A percentile compares a stretch with the other conserved stretches of the same genome.
phyloP scores from a whole-genome alignment of 2,888 invertebrate species.

The Halictus quadricinctus region DNA sequence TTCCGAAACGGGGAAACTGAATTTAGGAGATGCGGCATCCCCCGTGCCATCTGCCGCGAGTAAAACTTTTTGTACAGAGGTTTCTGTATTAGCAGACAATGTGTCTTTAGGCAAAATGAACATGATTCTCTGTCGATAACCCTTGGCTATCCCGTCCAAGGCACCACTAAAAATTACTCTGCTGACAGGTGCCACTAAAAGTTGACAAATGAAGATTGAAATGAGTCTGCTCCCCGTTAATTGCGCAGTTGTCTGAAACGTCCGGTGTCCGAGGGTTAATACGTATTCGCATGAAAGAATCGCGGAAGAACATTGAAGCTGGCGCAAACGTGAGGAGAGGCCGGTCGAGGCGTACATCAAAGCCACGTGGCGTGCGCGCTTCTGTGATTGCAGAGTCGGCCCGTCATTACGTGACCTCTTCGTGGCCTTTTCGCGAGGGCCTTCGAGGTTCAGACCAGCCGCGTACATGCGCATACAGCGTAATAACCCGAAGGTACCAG shows the following conservation, averaged over 20 bases:
- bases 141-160: neutral
- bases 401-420: slow-evolving; percentile 80
- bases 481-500: slow-evolving; percentile 52
- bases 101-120: neutral
- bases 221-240: neutral
- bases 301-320: slow-evolving; percentile 23
- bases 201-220: neutral
- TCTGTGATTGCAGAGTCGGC: slow-evolving; percentile 80
- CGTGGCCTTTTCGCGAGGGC: slow-evolving; percentile 77
- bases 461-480: slow-evolving; percentile 40
- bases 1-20: neutral
- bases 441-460: slow-evolving; percentile 66
- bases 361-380: slow-evolving; percentile 81
- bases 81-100: neutral
- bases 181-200: neutral
- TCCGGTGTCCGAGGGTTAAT: neutral
- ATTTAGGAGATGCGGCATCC: neutral
- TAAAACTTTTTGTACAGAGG: neutral
- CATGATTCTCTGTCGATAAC: neutral
- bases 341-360: slow-evolving; percentile 65
- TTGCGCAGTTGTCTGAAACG: neutral
- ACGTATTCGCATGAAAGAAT: slow-evolving; percentile 11
- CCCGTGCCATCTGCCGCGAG: neutral
- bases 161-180: neutral
- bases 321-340: slow-evolving; percentile 56